phyloP scores from a whole-genome alignment of 2,888 invertebrate species.

The Rugalucina vietnamica region DNA sequence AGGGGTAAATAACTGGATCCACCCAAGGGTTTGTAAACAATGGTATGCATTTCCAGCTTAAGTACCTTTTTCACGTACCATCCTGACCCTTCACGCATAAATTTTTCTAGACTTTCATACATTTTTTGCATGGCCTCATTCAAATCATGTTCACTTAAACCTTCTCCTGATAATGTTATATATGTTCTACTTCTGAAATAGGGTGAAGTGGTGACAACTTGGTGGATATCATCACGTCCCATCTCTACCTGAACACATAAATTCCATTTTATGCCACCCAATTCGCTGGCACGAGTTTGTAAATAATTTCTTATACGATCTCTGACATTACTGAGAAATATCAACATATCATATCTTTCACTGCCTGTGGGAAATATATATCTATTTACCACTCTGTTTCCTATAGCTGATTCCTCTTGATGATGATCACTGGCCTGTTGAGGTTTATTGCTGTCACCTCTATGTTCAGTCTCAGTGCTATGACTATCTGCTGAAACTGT shows the following conservation, averaged over 20 bases:
- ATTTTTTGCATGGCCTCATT: constrained; percentile 48
- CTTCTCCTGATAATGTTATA: constrained; percentile 6
- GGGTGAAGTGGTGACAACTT: background rate
- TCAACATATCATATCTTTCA: background rate
- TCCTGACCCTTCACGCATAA: constrained; percentile 34
- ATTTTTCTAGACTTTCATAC: constrained; percentile 47
- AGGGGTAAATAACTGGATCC: constrained; percentile 46
- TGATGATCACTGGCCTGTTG: background rate
- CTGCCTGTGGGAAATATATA: background rate
- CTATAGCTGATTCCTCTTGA: background rate
- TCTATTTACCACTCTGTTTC: background rate
- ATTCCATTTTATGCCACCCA: background rate
- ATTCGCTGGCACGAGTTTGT: background rate
- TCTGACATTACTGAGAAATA: background rate
- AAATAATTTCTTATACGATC: background rate
- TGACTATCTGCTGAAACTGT: no score
- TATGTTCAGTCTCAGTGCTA: no score
- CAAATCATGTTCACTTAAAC: constrained; percentile 25
- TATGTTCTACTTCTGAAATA: no score
- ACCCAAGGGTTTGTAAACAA: constrained; percentile 42
- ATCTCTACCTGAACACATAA: background rate
- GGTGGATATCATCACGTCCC: background rate
- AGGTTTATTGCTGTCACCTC: background rate
- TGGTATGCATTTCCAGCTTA: constrained; percentile 43
- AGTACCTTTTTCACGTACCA: constrained; percentile 50